A percentile compares a stretch with the other conserved stretches of the same genome.
These are phyloP conservation scores for Zophobas atratus DNA, from an alignment of 1,140 invertebrate species.

Conservation along the genomic window DNA sequence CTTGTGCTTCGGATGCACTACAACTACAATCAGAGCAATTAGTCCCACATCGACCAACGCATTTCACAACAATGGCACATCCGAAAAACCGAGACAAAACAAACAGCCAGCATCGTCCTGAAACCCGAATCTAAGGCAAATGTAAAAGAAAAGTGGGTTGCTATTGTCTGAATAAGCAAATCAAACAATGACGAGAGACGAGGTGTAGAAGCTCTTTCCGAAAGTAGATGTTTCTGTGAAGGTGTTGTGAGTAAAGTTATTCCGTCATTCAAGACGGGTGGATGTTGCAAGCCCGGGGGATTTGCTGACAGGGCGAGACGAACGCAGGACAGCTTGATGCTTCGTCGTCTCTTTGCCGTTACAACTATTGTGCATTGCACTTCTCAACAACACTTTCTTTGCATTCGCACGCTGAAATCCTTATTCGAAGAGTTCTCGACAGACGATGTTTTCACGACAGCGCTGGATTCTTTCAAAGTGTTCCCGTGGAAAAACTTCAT, in stretches of 20 bases:
- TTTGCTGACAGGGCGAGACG: slow-evolving; percentile 57
- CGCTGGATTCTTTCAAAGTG: not conserved
- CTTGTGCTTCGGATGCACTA: slow-evolving; percentile 45
- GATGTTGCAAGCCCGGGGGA: slow-evolving; percentile 57
- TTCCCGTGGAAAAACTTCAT: not conserved
- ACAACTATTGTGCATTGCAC: slow-evolving; percentile 47
- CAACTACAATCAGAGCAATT: slow-evolving; percentile 55
- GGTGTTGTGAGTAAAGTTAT: slow-evolving; percentile 59
- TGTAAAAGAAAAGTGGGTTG: slow-evolving; percentile 32
- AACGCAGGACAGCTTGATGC: slow-evolving; percentile 59
- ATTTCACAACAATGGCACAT: not conserved
- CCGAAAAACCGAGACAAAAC: slow-evolving; percentile 28
- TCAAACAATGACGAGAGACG: slow-evolving; percentile 48
- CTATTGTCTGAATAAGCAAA: slow-evolving; percentile 53
- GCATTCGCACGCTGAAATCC: slow-evolving; percentile 20
- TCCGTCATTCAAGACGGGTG: slow-evolving; percentile 60
- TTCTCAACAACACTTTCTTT: slow-evolving; percentile 35
- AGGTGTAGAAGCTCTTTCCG: slow-evolving; percentile 53
- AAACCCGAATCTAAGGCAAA: slow-evolving; percentile 35
- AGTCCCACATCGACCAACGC: slow-evolving; percentile 51
- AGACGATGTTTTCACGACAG: not conserved
- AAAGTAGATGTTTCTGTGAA: slow-evolving; percentile 54
- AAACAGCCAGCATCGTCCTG: slow-evolving; percentile 2
- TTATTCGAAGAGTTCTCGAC: slow-evolving; percentile 6
- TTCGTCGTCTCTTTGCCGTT: slow-evolving; percentile 37